Base-by-base conservation (phyloP, 2,113 vertebrate genomes). In the Leptobrachium leishanense region DNA sequence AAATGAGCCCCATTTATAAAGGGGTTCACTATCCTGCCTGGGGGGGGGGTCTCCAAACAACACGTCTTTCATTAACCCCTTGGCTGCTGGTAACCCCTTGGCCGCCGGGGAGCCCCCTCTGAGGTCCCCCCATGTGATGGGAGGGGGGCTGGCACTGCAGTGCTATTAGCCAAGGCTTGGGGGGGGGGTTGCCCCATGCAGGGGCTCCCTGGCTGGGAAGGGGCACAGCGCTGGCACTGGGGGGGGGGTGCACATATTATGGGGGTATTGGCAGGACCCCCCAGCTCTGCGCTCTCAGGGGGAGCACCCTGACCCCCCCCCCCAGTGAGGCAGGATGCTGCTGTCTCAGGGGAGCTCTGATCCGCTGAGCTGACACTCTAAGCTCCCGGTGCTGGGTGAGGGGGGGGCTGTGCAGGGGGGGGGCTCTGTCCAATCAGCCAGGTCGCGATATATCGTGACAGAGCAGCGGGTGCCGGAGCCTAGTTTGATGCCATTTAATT, bases 301-400 rank as follows among this genome's bases (percentile, higher is more conserved):
- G 11, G 8, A 59, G 13, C 13, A 12, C 1, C 13, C 6, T 7
- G 55, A 1, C 0, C 55, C 1, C 55, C 55, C 11, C 55, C 55
- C 55, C 55, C 46, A 5, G 46, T 5, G 4, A 50, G 46, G 4
- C 46, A 50, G 46, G 8, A 8, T 50, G 46, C 55, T 12, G 55
- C 1, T 4, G 11, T 2, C 1, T 4, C 55, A 12, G 55, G 55
- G 70, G 20, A 6, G 5, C 50, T 13, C 31, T 72, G 69, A 9
- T 11, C 50, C 55, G 42, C 42, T 43, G 57, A 74, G 72, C 72
- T 74, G 43, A n/a, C 72, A 74, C 42, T 73, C 71, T 67, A 67
- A 59, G 13, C 10, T 10, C 44, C 43, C 39, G 8, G 20, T 5
- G 8, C 9, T 31, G 20, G 20, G 20, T 31, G 20, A 31, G 20